Evolutionary conservation across 2,113 vertebrate genomes (phyloP), one percentile per base, ranked within the genome.

Genomic region (Thamnophis sirtalis): DNA sequence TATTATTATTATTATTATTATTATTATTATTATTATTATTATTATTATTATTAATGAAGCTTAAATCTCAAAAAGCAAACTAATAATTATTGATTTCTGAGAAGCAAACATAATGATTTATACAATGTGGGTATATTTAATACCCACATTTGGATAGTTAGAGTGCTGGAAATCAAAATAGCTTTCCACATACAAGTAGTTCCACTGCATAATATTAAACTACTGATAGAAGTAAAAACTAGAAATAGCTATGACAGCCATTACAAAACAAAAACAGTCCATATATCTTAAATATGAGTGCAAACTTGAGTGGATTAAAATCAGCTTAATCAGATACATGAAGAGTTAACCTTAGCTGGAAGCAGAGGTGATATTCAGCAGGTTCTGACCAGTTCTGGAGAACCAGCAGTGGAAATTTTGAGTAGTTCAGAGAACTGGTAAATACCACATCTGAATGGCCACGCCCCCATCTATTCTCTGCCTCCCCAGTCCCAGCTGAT

Each of bases 21-120:
- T 90, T 58, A 11, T 63, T 24, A 8, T 58, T 87, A 56, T 94
- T 93, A 89, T 90, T 58, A 11, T 63, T 24, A 8, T 58, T 87
- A 89, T 58, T 86, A 88, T 95, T 94, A 87, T 94, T 90, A 13
- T 38, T 90, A 93, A 84, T 85, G 90, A 93, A 84, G 11, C 60
- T 88, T 33, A 55, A 90, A 91, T 63, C 6, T 63, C 84, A 92
- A 87, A 95, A 96, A 84, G 26, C 84, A 95, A 96, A 96, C 95
- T 91, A 93, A 53, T 26, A 91, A 21, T 92, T 88, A 55, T 6
- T 93, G 92, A 89, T 94, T 95, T 94, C 92, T 43, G 6, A 53
- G 93, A 95, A 89, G 28, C n/a, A 54, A 94, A 68, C 55, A 24
- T 92, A 89, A 88, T 50, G 73, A 2, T 22, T 95, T 22, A 48